Conservation (phyloP, 2,113 vertebrate species). For the Myrmecobius fasciatus region DNA sequence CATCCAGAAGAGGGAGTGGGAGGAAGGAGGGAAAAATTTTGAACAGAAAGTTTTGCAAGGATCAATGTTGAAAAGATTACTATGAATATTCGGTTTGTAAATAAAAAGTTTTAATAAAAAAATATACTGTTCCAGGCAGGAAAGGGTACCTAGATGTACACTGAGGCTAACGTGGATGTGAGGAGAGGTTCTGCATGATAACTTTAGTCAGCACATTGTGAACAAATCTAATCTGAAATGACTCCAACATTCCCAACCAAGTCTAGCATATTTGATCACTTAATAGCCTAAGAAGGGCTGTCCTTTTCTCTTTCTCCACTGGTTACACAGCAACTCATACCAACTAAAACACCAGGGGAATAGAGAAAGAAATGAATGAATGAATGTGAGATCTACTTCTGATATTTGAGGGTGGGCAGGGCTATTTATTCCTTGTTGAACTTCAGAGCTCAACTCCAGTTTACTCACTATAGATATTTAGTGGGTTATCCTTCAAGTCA, state of each 20-base stretch:
- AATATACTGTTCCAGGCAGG: not conserved
- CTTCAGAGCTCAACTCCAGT: not conserved
- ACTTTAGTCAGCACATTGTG: not conserved
- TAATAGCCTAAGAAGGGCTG: not conserved
- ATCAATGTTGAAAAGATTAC: no score
- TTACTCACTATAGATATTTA: not conserved
- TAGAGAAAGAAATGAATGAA: no score
- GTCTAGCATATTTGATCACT: not conserved
- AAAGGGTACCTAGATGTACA: not conserved
- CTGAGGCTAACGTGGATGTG: not conserved
- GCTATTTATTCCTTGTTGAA: not conserved
- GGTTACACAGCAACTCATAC: not conserved
- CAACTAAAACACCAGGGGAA: not conserved
- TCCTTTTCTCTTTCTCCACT: not conserved
- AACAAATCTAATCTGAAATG: no score
- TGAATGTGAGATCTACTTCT: not conserved
- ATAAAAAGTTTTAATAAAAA: no score
- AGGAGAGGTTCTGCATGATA: not conserved
- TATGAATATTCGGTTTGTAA: no score
- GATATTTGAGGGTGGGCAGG: not conserved
- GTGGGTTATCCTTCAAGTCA: not conserved
- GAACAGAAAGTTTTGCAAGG: no score
- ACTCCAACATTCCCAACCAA: not conserved
- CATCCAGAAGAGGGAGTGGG: no score
- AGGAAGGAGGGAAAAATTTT: no score